Evolutionary conservation across 2,888 invertebrate species (phyloP).

Genomic region (Rotaria sp.): DNA sequence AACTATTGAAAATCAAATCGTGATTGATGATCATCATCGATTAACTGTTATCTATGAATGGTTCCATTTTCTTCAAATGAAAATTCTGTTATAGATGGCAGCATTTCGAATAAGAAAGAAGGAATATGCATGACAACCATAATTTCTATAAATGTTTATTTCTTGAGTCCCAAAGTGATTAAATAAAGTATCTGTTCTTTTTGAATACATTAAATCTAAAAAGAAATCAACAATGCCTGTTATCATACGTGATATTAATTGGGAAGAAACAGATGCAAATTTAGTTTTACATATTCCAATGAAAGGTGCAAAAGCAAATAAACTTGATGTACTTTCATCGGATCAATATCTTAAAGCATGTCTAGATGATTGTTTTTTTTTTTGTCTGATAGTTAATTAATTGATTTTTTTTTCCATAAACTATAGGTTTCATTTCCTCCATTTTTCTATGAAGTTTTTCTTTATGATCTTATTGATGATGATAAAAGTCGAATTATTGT

Average conservation of each 20-base stretch:
- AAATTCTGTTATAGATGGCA: not conserved
- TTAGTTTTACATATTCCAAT: constrained; percentile 66
- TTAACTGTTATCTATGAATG: not conserved
- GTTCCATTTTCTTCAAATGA: not conserved
- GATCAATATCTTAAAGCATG: constrained; percentile 66
- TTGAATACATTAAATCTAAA: not conserved
- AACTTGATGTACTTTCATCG: constrained; percentile 66
- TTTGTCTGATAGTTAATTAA: no score
- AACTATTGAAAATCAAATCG: not conserved
- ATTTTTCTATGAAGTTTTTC: constrained; percentile 69
- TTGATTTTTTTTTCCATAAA: not conserved
- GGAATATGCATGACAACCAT: not conserved
- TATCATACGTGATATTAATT: constrained; percentile 67
- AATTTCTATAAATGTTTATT: not conserved
- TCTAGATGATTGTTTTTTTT: constrained; percentile 31
- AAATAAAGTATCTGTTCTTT: not conserved
- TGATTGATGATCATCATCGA: not conserved
- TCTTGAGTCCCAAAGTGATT: not conserved
- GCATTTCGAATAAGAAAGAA: not conserved
- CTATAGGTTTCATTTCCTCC: constrained; percentile 64
- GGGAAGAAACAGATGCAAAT: constrained; percentile 66
- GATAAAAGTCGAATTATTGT: constrained; percentile 64
- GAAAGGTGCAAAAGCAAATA: constrained; percentile 62
- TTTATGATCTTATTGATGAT: constrained; percentile 63
- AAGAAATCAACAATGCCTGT: constrained; percentile 48